Evolutionary conservation across 2,113 vertebrate species (phyloP).

Genomic region (Eudyptes chrysolophus): DNA sequence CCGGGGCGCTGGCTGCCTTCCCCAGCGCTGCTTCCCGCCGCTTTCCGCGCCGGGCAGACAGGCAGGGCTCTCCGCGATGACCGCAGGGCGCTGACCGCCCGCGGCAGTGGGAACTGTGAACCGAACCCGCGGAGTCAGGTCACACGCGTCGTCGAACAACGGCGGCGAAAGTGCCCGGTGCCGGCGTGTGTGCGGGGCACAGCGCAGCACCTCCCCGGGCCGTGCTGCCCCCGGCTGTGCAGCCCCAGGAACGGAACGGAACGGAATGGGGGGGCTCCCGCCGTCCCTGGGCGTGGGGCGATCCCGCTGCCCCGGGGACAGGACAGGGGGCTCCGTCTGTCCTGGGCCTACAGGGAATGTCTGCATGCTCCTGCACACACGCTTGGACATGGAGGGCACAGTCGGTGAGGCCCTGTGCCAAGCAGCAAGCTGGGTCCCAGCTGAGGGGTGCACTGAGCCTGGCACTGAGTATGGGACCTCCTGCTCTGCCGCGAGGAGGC

Average conservation of each 20-base stretch:
- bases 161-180: background rate
- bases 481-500: background rate
- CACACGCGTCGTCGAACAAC: background rate
- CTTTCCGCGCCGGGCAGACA: too few relatives aligned
- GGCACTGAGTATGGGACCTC: background rate
- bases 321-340: background rate
- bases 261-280: background rate
- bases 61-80: background rate
- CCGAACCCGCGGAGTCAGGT: background rate
- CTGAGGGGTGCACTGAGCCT: accelerated
- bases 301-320: accelerated
- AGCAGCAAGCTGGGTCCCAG: background rate
- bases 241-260: background rate
- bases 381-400: background rate
- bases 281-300: accelerated
- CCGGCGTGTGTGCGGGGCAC: background rate
- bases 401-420: background rate
- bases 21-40: too few relatives aligned
- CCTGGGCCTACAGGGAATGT: accelerated
- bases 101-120: background rate
- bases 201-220: background rate
- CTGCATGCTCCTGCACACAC: background rate
- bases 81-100: background rate
- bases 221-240: background rate
- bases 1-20: too few relatives aligned